Conservation (phyloP, 2,113 vertebrate genomes). For the Garra rufa region DNA sequence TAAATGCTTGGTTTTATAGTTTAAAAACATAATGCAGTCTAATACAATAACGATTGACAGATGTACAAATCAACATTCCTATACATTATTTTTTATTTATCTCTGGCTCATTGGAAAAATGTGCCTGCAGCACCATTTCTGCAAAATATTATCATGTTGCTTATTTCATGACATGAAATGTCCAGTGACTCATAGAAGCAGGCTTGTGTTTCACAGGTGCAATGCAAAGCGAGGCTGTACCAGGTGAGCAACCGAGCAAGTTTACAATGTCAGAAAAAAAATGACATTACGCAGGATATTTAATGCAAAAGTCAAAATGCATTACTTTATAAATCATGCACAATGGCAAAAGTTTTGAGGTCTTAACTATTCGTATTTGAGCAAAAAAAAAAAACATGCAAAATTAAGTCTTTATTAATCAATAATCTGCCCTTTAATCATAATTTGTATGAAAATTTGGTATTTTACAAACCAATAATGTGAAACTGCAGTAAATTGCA, state of each 20-base stretch:
- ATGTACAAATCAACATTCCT: background rate
- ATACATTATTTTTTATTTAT: background rate
- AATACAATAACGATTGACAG: background rate
- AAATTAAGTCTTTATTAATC: no score
- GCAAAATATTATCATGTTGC: background rate
- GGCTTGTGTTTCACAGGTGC: background rate
- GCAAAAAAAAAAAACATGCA: no score
- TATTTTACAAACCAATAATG: no score
- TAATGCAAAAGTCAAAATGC: background rate
- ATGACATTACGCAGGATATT: no score
- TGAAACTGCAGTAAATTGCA: no score
- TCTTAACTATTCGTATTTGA: no score
- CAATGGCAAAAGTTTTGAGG: background rate
- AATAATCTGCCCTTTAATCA: background rate
- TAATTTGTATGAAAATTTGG: no score
- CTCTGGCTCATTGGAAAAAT: background rate
- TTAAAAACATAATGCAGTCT: background rate
- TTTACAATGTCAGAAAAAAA: background rate
- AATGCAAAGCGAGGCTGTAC: background rate
- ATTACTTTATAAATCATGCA: background rate
- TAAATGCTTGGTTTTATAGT: no score
- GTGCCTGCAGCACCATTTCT: background rate
- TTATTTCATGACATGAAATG: background rate
- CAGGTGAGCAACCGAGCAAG: background rate
- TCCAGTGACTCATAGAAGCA: background rate